A percentile compares a stretch with the other conserved stretches of the same genome.
phyloP scores from a whole-genome alignment of 2,888 invertebrate species.

The Thera britannica region DNA sequence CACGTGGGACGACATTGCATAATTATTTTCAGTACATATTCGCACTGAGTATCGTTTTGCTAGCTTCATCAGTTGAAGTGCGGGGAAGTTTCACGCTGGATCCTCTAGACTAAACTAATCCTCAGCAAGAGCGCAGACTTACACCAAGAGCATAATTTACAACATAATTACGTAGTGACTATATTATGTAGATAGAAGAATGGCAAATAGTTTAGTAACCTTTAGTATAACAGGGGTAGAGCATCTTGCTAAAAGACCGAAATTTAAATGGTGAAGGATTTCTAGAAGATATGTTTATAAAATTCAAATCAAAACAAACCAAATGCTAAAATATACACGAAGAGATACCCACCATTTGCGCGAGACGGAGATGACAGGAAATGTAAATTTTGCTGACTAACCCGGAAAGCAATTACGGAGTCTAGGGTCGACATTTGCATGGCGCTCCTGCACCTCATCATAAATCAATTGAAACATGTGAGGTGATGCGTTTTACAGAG shows the following conservation, averaged over 20 bases:
- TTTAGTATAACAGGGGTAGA: no score
- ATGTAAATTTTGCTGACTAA: conserved; percentile 65
- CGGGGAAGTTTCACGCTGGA: no score
- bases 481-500: conserved; percentile 5
- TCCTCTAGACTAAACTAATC: no score
- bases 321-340: conserved; percentile 32
- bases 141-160: no score
- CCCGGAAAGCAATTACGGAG: conserved; percentile 64
- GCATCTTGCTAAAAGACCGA: no score
- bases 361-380: conserved; percentile 40
- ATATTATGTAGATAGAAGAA: no score
- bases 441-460: conserved; percentile 52
- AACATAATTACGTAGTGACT: no score
- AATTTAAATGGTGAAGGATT: conserved; percentile 16
- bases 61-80: conserved; percentile 8
- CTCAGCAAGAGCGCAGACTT: no score
- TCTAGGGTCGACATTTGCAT: conserved; percentile 50
- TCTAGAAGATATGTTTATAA: conserved; percentile 17
- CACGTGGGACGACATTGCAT: conserved; percentile 53
- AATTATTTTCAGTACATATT: conserved; percentile 58
- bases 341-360: conserved; percentile 29
- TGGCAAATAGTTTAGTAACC: no score
- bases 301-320: conserved; percentile 28
- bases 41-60: conserved; percentile 16
- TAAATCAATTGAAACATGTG: conserved; percentile 50